Conservation (phyloP, 2,113 vertebrate species). For the Pseudonaja textilis region DNA sequence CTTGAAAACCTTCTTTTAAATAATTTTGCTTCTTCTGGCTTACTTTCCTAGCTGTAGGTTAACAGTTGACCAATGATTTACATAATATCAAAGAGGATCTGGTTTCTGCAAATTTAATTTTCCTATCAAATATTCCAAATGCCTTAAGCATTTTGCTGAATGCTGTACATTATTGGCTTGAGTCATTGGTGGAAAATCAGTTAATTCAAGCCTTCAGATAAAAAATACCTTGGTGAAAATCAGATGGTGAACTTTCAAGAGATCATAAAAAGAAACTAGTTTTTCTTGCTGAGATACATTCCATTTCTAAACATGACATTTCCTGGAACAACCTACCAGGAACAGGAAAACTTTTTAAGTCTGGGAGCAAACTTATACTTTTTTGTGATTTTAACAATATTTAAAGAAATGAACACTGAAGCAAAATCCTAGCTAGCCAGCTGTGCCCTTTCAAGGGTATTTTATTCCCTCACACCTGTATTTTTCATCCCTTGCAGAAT, state of each 20-base stretch:
- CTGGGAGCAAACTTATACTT: not conserved
- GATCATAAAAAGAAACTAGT: not conserved
- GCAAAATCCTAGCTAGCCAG: not conserved
- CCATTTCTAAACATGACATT: not conserved
- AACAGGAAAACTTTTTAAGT: not conserved
- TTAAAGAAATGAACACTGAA: not conserved
- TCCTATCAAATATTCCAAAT: not conserved
- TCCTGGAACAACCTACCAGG: not conserved
- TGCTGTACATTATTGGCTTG: not conserved
- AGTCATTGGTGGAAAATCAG: not conserved
- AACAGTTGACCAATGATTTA: not conserved
- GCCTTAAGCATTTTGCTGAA: not conserved
- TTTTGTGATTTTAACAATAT: not conserved
- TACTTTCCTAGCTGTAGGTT: not conserved
- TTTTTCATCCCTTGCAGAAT: not conserved
- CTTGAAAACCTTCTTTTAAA: not conserved
- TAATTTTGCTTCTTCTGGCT: not conserved
- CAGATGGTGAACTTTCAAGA: not conserved
- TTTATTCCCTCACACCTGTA: not conserved
- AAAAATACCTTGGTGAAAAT: not conserved
- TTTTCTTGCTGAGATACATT: not conserved
- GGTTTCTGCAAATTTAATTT: not conserved
- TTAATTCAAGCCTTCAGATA: not conserved
- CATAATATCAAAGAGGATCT: not conserved
- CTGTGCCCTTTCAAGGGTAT: not conserved